phyloP scores from a whole-genome alignment of 2,797 vertebrate genomes.

The Dipus sagitta region DNA sequence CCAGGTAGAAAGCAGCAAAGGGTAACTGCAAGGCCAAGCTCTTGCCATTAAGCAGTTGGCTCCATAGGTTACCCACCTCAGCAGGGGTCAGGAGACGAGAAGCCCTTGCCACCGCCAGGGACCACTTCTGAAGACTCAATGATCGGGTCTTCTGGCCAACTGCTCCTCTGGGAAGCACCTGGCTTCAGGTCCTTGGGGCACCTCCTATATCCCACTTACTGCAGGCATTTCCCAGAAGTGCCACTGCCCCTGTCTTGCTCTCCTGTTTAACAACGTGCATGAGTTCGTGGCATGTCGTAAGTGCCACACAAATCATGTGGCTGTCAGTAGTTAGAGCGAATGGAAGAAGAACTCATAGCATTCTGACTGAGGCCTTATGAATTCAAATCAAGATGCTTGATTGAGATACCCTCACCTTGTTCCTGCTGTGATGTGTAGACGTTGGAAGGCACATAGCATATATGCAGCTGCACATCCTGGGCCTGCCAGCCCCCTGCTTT shows the following conservation, averaged over 20 bases:
- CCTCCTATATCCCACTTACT: background rate
- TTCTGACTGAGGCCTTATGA: background rate
- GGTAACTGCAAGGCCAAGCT: background rate
- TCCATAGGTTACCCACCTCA: background rate
- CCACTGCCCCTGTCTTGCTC: background rate
- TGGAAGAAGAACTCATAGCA: constrained; percentile 21
- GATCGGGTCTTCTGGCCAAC: background rate
- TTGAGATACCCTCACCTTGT: background rate
- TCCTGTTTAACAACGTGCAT: constrained; percentile 45
- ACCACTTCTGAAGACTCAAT: background rate
- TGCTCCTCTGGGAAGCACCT: background rate
- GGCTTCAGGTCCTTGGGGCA: background rate
- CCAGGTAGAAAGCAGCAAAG: background rate
- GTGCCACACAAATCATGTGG: constrained; percentile 16
- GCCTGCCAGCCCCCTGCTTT: background rate
- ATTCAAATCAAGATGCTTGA: constrained; percentile 11
- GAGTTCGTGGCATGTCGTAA: constrained; percentile 23
- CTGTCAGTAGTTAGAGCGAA: constrained; percentile 24
- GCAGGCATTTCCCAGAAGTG: background rate
- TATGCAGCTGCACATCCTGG: background rate
- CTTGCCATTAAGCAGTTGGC: background rate
- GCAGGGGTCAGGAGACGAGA: background rate
- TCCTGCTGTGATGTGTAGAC: background rate
- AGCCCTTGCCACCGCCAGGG: background rate
- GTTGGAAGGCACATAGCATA: background rate